Conservation (phyloP, 2,888 invertebrate species). For the Caenorhabditis doughertyi region DNA sequence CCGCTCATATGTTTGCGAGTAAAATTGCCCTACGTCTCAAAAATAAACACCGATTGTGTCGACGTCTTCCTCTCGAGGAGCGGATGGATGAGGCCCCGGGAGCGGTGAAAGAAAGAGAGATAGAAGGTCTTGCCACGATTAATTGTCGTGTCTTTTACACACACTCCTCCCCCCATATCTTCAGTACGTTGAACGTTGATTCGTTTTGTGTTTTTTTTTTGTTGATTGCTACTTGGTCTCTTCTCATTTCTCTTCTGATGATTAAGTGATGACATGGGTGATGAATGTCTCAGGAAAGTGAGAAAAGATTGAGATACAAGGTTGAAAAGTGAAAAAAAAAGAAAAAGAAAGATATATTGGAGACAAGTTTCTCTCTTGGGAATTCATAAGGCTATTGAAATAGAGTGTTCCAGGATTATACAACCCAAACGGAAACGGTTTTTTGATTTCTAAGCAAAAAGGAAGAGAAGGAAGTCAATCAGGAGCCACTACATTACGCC, state of each 20-base stretch:
- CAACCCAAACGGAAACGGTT: slow-evolving; percentile 45
- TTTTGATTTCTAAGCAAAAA: slow-evolving; percentile 39
- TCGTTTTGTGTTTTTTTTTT: slow-evolving; percentile 28
- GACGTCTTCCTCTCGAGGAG: slow-evolving; percentile 56
- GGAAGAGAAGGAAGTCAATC: slow-evolving; percentile 48
- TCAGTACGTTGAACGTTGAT: slow-evolving; percentile 31
- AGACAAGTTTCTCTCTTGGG: slow-evolving; percentile 52
- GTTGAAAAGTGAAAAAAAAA: slow-evolving; percentile 38
- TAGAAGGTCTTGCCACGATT: slow-evolving; percentile 57
- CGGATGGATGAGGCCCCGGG: slow-evolving; percentile 29
- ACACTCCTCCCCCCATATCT: background rate
- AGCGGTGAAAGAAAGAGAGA: slow-evolving; percentile 42
- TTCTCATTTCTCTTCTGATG: slow-evolving; percentile 15
- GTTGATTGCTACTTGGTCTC: slow-evolving; percentile 39
- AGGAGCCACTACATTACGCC: slow-evolving; percentile 58
- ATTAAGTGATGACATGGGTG: slow-evolving; percentile 31
- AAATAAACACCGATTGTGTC: slow-evolving; percentile 64
- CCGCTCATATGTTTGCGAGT: slow-evolving; percentile 64
- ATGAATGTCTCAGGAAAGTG: slow-evolving; percentile 27
- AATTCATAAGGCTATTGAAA: slow-evolving; percentile 34
- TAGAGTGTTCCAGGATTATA: slow-evolving; percentile 40
- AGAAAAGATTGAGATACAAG: slow-evolving; percentile 26
- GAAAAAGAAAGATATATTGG: slow-evolving; percentile 42
- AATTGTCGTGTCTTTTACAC: slow-evolving; percentile 57
- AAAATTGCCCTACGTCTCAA: slow-evolving; percentile 65